These are phyloP conservation scores for Rutpela maculata DNA, from an alignment of 2,888 invertebrate species.

Conservation along the genomic window DNA sequence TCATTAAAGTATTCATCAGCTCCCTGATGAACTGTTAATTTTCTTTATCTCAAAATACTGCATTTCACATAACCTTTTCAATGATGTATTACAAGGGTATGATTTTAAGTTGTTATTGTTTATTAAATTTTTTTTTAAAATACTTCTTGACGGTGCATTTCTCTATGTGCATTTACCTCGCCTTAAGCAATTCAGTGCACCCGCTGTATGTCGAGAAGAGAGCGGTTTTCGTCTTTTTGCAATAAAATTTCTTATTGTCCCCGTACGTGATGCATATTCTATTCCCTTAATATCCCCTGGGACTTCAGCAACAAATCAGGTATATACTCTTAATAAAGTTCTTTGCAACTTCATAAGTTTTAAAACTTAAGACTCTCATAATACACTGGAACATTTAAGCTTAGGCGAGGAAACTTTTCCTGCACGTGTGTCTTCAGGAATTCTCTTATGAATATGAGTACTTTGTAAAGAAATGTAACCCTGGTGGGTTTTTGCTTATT, in stretches of 20 bases:
- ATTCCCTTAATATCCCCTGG: constrained; percentile 34
- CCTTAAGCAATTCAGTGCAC: constrained; percentile 10
- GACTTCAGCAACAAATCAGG: constrained; percentile 58
- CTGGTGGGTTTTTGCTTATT: not conserved
- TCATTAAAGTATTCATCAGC: too few species aligned
- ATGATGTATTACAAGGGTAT: too few species aligned
- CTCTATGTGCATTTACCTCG: constrained; percentile 16
- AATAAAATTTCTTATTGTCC: constrained; percentile 30
- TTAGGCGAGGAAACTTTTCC: constrained; percentile 43
- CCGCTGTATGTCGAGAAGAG: constrained; percentile 9
- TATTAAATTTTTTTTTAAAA: too few species aligned
- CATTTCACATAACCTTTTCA: too few species aligned
- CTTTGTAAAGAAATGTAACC: constrained; percentile 17
- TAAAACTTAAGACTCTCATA: constrained; percentile 52
- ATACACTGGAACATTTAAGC: constrained; percentile 55
- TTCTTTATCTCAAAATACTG: too few species aligned
- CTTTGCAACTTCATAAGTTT: constrained; percentile 54
- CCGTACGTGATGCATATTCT: constrained; percentile 39
- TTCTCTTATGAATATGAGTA: not conserved
- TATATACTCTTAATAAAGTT: constrained; percentile 61
- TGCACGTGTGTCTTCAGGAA: constrained; percentile 50
- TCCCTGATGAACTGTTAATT: too few species aligned
- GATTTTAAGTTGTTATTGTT: too few species aligned
- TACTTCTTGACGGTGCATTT: not conserved
- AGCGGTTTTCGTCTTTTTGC: not conserved